These are phyloP conservation scores for Collichthys lucidus DNA, from an alignment of 2,113 vertebrate species.

Conservation along the genomic window DNA sequence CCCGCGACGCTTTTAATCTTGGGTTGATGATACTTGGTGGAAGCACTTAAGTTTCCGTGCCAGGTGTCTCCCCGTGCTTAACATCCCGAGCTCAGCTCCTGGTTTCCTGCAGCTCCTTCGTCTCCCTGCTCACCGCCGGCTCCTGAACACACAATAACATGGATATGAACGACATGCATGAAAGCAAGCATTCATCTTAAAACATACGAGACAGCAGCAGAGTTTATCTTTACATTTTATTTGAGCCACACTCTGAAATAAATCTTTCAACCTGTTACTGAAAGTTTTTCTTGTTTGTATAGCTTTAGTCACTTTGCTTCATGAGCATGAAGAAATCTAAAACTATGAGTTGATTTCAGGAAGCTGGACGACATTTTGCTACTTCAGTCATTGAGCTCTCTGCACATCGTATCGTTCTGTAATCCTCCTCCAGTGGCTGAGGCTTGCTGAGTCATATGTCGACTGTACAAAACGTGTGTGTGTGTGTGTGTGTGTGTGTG, in stretches of 20 bases:
- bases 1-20: conserved; percentile 75
- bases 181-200: not conserved
- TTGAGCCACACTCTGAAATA: not conserved
- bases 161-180: not conserved
- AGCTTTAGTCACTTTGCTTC: not conserved
- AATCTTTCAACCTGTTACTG: not conserved
- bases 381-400: not conserved
- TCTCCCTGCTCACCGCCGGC: conserved; percentile 32
- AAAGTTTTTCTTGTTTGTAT: not conserved
- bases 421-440: conserved; percentile 21
- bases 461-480: conserved; percentile 63
- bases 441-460: conserved; percentile 67
- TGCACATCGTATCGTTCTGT: not conserved
- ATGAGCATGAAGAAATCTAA: not conserved
- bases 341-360: not conserved
- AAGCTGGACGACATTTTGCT: not conserved
- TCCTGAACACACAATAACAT: conserved; percentile 7
- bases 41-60: conserved; percentile 74
- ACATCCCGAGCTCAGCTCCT: conserved; percentile 66
- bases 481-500: conserved; percentile 66
- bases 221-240: not conserved
- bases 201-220: not conserved
- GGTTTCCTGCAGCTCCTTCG: conserved; percentile 31
- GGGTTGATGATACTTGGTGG: conserved; percentile 79
- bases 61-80: conserved; percentile 75